Evolutionary conservation across 2,113 vertebrate species (phyloP).

Genomic region (Pterocles orientalis): DNA sequence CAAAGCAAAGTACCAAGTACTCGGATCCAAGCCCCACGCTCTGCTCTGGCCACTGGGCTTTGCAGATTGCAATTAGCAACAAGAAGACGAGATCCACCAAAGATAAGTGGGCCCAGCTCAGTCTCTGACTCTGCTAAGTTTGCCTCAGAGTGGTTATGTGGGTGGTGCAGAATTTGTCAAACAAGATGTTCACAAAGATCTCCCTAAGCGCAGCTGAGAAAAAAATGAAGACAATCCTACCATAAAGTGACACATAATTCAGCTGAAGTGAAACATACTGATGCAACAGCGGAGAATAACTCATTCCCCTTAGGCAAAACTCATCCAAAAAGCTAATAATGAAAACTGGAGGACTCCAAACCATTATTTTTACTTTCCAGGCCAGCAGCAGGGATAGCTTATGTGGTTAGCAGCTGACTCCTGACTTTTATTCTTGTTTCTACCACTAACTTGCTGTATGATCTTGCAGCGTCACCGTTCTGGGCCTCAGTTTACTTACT

Average conservation of each 20-base stretch:
- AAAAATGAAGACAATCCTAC: constrained; percentile 56
- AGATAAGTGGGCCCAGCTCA: constrained; percentile 1
- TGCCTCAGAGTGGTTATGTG: constrained; percentile 56
- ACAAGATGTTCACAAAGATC: constrained; percentile 58
- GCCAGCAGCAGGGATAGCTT: constrained; percentile 41
- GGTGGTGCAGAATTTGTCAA: constrained; percentile 61
- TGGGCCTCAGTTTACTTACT: neutral
- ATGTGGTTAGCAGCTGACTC: constrained; percentile 55
- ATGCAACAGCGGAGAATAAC: constrained; percentile 30
- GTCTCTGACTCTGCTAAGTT: neutral
- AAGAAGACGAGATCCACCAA: neutral
- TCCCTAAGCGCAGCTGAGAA: neutral
- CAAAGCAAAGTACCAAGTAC: neutral
- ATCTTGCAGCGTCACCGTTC: neutral
- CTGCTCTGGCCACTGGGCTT: neutral
- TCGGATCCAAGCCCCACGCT: neutral
- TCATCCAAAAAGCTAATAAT: constrained; percentile 66
- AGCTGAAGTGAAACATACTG: constrained; percentile 45
- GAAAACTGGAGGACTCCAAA: constrained; percentile 55
- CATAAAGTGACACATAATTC: constrained; percentile 63
- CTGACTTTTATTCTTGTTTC: constrained; percentile 14
- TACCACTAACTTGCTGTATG: neutral
- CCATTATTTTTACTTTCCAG: constrained; percentile 48
- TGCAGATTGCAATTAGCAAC: neutral
- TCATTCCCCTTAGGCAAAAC: constrained; percentile 63